These are phyloP conservation scores for Tetrao urogallus DNA, from an alignment of 2,113 vertebrate genomes.

Conservation along the genomic window DNA sequence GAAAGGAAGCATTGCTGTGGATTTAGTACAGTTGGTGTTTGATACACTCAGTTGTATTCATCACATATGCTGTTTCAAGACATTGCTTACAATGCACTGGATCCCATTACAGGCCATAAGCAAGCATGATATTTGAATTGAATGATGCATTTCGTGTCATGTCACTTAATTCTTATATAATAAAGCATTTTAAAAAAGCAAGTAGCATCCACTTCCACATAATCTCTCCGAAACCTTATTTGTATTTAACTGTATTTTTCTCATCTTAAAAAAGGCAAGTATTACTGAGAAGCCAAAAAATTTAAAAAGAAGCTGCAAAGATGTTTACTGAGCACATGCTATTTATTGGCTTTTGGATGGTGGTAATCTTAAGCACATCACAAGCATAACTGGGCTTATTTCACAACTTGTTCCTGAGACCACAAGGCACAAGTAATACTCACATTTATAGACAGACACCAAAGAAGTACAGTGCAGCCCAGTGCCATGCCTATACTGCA, in stretches of 20 bases:
- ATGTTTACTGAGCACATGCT: neutral
- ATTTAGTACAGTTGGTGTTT: slow-evolving; percentile 60
- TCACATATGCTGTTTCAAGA: slow-evolving; percentile 42
- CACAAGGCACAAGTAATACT: neutral
- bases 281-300: slow-evolving; percentile 12
- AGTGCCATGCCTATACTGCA: neutral
- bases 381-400: slow-evolving; percentile 52
- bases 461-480: neutral
- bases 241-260: slow-evolving; percentile 39
- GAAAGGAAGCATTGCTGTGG: slow-evolving; percentile 63
- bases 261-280: slow-evolving; percentile 19
- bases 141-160: slow-evolving; percentile 44
- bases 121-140: slow-evolving; percentile 47
- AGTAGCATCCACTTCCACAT: slow-evolving; percentile 44
- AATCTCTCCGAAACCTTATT: slow-evolving; percentile 58
- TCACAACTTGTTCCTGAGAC: slow-evolving; percentile 1
- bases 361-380: slow-evolving; percentile 26
- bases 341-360: slow-evolving; percentile 34
- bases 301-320: slow-evolving; percentile 18
- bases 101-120: slow-evolving; percentile 52
- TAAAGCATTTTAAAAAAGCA: slow-evolving; percentile 45
- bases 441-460: neutral
- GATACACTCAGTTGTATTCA: slow-evolving; percentile 64
- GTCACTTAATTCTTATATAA: slow-evolving; percentile 66
- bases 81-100: slow-evolving; percentile 44